Evolutionary conservation across 2,113 vertebrate genomes (phyloP).

Genomic region (Chinchilla lanigera): DNA sequence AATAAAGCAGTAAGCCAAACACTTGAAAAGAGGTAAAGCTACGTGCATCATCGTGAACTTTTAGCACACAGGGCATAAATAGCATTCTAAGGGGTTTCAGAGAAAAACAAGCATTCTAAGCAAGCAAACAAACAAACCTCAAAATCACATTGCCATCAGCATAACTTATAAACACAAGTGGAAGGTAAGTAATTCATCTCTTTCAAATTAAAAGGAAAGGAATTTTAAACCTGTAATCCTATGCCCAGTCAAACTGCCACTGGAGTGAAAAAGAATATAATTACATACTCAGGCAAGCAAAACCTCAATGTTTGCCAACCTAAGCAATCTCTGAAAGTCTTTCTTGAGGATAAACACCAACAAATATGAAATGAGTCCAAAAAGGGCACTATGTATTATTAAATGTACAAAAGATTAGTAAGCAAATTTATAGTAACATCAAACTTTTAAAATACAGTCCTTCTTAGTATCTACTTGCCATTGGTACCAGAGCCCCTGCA

Average conservation of each 20-base stretch:
- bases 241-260: background rate
- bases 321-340: constrained; percentile 17
- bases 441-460: background rate
- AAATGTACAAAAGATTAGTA: background rate
- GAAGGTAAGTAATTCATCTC: background rate
- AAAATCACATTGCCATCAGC: background rate
- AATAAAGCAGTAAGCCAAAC: background rate
- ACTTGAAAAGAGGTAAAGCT: background rate
- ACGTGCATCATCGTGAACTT: background rate
- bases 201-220: background rate
- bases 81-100: background rate
- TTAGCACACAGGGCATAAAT: background rate
- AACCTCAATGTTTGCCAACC: background rate
- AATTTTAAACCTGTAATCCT: background rate
- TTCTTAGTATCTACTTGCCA: background rate
- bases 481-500: too few species aligned
- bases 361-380: background rate
- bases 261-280: constrained; percentile 1
- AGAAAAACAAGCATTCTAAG: background rate
- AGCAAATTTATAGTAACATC: background rate
- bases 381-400: background rate
- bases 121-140: background rate
- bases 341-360: background rate
- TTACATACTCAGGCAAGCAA: constrained; percentile 19
- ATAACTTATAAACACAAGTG: background rate